Conservation (phyloP, 2,797 vertebrate species). For the Masticophis lateralis region DNA sequence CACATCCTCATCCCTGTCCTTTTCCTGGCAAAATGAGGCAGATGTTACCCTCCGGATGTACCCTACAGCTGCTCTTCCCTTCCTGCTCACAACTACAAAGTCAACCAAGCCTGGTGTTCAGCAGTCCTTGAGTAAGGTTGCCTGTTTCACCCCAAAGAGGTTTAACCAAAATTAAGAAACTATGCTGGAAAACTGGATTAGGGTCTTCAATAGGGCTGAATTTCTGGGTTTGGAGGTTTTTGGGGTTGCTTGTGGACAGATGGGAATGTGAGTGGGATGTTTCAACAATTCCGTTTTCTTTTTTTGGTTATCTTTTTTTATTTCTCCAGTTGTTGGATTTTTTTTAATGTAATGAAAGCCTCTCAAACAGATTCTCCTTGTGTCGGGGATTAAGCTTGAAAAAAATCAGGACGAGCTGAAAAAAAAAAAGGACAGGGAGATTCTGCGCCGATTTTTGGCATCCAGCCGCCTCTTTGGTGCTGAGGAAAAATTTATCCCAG, state of each 20-base stretch:
- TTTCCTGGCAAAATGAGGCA: not conserved
- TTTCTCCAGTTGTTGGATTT: not conserved
- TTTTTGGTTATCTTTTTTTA: not conserved
- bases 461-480: not conserved
- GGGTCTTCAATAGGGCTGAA: not conserved
- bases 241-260: not conserved
- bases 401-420: not conserved
- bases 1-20: not conserved
- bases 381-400: constrained; percentile 28
- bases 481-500: not conserved
- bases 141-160: not conserved
- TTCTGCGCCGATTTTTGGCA: not conserved
- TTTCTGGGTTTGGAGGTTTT: not conserved
- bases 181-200: not conserved
- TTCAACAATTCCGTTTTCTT: not conserved
- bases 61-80: not conserved
- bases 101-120: not conserved
- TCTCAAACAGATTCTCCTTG: not conserved
- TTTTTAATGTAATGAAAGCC: not conserved
- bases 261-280: too few relatives aligned
- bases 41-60: too few relatives aligned
- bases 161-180: not conserved
- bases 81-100: not conserved
- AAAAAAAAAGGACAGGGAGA: not conserved
- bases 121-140: not conserved